A percentile compares a stretch with the other conserved stretches of the same genome.
Conservation (phyloP, 1,140 invertebrate species). For the Gonioctena quinquepunctata region DNA sequence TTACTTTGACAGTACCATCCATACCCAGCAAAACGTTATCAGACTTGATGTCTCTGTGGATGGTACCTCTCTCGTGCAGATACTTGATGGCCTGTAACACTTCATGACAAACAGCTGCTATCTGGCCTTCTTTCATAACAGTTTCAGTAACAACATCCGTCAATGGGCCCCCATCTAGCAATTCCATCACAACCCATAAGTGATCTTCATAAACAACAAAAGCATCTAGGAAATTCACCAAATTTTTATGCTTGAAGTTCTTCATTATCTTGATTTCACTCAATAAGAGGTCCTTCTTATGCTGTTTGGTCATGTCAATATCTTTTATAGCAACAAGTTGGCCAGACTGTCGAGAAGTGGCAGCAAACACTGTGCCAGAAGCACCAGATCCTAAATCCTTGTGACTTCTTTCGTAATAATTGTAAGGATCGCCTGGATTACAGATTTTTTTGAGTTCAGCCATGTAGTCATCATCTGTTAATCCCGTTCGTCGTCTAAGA, state of each 20-base stretch:
- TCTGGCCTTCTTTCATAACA: slow-evolving; percentile 96
- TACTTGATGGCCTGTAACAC: slow-evolving; percentile 92
- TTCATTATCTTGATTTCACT: slow-evolving; percentile 94
- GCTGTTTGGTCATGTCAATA: slow-evolving; percentile 92
- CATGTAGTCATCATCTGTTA: slow-evolving; percentile 83
- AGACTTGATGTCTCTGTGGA: slow-evolving; percentile 93
- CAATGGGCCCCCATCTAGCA: slow-evolving; percentile 91
- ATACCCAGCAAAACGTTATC: slow-evolving; percentile 96
- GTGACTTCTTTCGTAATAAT: slow-evolving; percentile 75
- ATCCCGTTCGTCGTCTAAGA: slow-evolving; percentile 23
- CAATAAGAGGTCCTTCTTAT: slow-evolving; percentile 92
- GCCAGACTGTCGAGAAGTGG: slow-evolving; percentile 76
- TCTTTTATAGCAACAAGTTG: slow-evolving; percentile 92
- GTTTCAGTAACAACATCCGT: slow-evolving; percentile 98
- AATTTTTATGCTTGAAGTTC: slow-evolving; percentile 92
- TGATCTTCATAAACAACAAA: slow-evolving; percentile 87
- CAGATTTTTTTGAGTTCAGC: slow-evolving; percentile 81
- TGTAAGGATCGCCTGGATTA: slow-evolving; percentile 74
- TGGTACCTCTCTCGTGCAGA: slow-evolving; percentile 87
- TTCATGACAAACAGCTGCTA: slow-evolving; percentile 92
- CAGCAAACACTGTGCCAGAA: slow-evolving; percentile 91
- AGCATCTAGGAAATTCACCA: slow-evolving; percentile 95
- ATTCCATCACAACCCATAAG: slow-evolving; percentile 94
- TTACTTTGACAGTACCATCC: slow-evolving; percentile 96
- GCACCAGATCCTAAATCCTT: slow-evolving; percentile 90